Base-by-base conservation (phyloP, 1,140 invertebrate species). In the Drosophila pectinifera region DNA sequence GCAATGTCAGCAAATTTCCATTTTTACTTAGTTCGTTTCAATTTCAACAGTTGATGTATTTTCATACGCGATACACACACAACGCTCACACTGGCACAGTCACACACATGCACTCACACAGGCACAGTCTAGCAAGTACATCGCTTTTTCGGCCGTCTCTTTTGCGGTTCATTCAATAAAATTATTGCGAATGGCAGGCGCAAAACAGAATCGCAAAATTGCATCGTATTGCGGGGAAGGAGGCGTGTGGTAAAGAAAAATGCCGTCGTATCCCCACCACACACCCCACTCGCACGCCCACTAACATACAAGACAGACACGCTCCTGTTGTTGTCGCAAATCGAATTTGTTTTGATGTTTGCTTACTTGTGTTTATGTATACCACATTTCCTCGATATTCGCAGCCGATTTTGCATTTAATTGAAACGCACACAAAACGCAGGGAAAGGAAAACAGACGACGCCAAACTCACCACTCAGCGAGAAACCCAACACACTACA, bases 181-280 rank as follows among this genome's bases (percentile, higher is more conserved):
- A 89, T 89, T 89, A 89, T 88, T 88, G 83, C 84, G 84, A 89
- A 89, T 84, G 64, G 38, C 76, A 68, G 68, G 73, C 84, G 69
- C 84, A 89, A 80, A 89, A 89, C 84, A 89, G 84, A 89, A 89
- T 89, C 48, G 73, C 76, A 78, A 68, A 88, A 88, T 80, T 88
- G 83, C 83, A 88, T 80, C 79, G 83, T 89, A 88, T 80, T 72
- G 43, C 64, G 62, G 61, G 24, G 63, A 78, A 76, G 63, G 51
- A 64, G 49, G 59, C 59, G 72, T 75, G 73, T 72, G 79, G 56
- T 79, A 79, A 88, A 83, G 75, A 86, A 89, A 86, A 86, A 83
- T 73, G 83, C 83, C 83, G 83, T 85, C 61, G 49, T 45, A 58
- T 69, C 74, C 49, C 64, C 24, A 55, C 43, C 70, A 48, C 55